Percentiles rank a stretch among this genome's conserved stretches.
Evolutionary conservation across 2,888 invertebrate genomes (phyloP).

Genomic region (Neria commutata): DNA sequence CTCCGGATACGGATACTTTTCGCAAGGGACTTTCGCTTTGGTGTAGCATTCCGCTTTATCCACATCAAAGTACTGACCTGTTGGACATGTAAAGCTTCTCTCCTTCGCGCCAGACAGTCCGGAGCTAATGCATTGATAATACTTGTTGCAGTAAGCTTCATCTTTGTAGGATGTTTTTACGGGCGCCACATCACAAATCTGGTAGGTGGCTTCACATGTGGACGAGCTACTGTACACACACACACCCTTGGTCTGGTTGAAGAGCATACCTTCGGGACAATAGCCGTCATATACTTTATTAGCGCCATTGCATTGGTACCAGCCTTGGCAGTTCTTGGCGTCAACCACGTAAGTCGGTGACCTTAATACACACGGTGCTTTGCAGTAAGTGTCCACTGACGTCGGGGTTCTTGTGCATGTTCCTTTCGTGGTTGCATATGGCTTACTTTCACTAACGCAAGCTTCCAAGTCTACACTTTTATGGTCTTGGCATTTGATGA

Average conservation of each 20-base stretch:
- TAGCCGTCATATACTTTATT: slow-evolving; percentile 16
- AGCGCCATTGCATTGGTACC: slow-evolving; percentile 39
- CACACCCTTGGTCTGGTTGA: slow-evolving; percentile 26
- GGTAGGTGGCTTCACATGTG: slow-evolving; percentile 36
- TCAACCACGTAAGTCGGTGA: slow-evolving; percentile 38
- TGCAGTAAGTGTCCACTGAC: slow-evolving; percentile 40
- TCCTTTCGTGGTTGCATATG: no score
- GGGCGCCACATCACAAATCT: slow-evolving; percentile 44
- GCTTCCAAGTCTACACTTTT: background rate
- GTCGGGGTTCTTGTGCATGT: no score
- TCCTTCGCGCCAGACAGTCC: background rate
- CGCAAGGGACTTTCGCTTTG: slow-evolving; percentile 40
- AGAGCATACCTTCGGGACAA: slow-evolving; percentile 36
- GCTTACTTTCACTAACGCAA: no score
- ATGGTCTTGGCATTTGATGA: slow-evolving; percentile 37
- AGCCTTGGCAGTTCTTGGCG: slow-evolving; percentile 43
- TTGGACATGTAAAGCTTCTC: no score
- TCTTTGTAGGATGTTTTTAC: slow-evolving; percentile 30
- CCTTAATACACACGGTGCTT: slow-evolving; percentile 30
- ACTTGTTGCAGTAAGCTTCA: slow-evolving; percentile 43
- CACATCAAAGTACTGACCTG: slow-evolving; percentile 38
- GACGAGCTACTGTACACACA: slow-evolving; percentile 40
- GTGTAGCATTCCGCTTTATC: slow-evolving; percentile 29
- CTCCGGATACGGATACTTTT: slow-evolving; percentile 41
- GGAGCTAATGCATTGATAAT: slow-evolving; percentile 34